phyloP scores from a whole-genome alignment of 1,140 invertebrate genomes.

The Mya arenaria region DNA sequence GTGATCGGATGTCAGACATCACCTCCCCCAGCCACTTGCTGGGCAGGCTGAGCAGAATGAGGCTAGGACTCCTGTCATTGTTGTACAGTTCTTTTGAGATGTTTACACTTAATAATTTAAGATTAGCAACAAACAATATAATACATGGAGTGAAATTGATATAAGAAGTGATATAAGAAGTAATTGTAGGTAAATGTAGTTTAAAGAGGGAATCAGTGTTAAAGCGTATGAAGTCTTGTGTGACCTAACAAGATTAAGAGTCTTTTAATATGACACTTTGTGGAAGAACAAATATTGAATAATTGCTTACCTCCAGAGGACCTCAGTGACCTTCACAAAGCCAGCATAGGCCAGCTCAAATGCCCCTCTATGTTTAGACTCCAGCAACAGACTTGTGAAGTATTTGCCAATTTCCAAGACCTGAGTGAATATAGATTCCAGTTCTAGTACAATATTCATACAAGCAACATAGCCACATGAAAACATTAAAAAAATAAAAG shows the following conservation, averaged over 20 bases:
- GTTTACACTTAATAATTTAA: too few relatives aligned
- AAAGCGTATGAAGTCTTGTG: too few relatives aligned
- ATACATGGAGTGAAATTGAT: too few relatives aligned
- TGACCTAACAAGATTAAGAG: too few relatives aligned
- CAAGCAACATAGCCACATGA: too few relatives aligned
- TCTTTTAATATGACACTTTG: not conserved
- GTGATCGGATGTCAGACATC: conserved; percentile 84
- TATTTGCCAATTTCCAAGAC: conserved; percentile 74
- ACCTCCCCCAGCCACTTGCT: conserved; percentile 87
- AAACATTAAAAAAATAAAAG: too few relatives aligned
- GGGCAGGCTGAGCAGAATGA: conserved; percentile 86
- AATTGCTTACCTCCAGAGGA: conserved; percentile 84
- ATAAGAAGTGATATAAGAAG: too few relatives aligned
- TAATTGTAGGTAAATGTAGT: too few relatives aligned
- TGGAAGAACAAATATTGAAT: not conserved
- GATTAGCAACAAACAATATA: too few relatives aligned
- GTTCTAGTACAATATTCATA: too few relatives aligned
- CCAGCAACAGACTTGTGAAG: conserved; percentile 82
- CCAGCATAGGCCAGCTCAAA: conserved; percentile 97
- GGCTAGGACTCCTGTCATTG: conserved; percentile 76
- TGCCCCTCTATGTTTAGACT: conserved; percentile 95
- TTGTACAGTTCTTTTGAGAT: too few relatives aligned
- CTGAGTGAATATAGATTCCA: conserved; percentile 69
- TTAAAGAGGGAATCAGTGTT: too few relatives aligned
- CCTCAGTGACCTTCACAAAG: conserved; percentile 89